These are phyloP conservation scores for Steromphala cineraria DNA, from an alignment of 2,888 invertebrate species.

Conservation along the genomic window DNA sequence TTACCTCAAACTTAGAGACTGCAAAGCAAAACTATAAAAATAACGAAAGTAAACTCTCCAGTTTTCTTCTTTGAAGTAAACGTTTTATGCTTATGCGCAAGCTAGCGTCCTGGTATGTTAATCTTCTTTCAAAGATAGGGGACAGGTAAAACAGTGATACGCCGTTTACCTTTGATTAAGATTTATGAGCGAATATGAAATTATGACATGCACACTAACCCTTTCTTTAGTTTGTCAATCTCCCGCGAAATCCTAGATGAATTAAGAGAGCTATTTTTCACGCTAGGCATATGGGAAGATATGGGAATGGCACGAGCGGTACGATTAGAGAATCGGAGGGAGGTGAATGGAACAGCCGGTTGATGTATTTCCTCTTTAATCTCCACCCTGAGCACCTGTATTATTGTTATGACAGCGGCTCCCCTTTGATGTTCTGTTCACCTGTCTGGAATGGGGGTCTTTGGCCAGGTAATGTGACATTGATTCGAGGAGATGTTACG, in stretches of 20 bases:
- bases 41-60: no score
- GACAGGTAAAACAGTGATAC: background rate
- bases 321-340: background rate
- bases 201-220: background rate
- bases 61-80: background rate
- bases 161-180: background rate
- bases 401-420: conserved; percentile 7
- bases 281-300: background rate
- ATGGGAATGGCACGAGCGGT: background rate
- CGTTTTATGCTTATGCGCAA: background rate
- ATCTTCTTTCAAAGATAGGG: background rate
- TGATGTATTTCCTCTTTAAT: background rate
- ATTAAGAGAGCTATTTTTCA: background rate
- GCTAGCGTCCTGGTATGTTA: background rate
- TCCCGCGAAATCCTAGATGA: background rate
- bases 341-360: conserved; percentile 1
- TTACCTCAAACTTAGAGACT: no score
- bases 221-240: background rate
- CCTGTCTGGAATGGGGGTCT: background rate
- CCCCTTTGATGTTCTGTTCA: background rate
- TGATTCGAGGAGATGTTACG: background rate
- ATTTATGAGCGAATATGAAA: background rate
- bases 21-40: no score
- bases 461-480: background rate
- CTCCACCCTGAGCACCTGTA: background rate